Evolutionary conservation across 2,113 vertebrate genomes (phyloP).

Genomic region (Festucalex cinctus): DNA sequence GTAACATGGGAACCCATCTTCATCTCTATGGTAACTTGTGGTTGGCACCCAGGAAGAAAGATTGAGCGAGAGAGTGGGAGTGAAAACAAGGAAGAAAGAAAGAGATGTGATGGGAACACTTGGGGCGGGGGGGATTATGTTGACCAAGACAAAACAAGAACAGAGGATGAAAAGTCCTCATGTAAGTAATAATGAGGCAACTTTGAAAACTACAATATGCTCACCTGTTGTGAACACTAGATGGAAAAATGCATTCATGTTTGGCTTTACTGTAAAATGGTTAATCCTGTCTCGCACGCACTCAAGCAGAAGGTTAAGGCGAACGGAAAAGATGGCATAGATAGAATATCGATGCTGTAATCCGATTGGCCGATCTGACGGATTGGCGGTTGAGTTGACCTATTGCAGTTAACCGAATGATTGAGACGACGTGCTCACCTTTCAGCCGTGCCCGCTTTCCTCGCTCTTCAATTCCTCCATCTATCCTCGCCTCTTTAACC

Average conservation of each 20-base stretch:
- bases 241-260: not conserved
- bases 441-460: constrained; percentile 39
- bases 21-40: constrained; percentile 82
- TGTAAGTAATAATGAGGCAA: not conserved
- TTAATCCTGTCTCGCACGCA: constrained; percentile 30
- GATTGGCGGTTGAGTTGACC: constrained; percentile 66
- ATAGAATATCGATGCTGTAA: constrained; percentile 65
- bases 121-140: not conserved
- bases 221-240: too few relatives aligned
- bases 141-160: not conserved
- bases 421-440: constrained; percentile 61
- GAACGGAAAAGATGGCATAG: constrained; percentile 53
- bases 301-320: constrained; percentile 50
- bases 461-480: not conserved
- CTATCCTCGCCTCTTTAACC: constrained; percentile 6
- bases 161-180: not conserved
- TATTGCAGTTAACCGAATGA: constrained; percentile 67
- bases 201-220: not conserved
- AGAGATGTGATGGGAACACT: constrained; percentile 25
- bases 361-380: constrained; percentile 64
- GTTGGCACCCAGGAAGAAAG: constrained; percentile 56
- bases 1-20: constrained; percentile 70
- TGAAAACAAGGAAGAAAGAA: constrained; percentile 3
- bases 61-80: constrained; percentile 30
- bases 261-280: not conserved